Base-by-base conservation (phyloP, 2,888 invertebrate genomes). In the Pseudococcus viburni region DNA sequence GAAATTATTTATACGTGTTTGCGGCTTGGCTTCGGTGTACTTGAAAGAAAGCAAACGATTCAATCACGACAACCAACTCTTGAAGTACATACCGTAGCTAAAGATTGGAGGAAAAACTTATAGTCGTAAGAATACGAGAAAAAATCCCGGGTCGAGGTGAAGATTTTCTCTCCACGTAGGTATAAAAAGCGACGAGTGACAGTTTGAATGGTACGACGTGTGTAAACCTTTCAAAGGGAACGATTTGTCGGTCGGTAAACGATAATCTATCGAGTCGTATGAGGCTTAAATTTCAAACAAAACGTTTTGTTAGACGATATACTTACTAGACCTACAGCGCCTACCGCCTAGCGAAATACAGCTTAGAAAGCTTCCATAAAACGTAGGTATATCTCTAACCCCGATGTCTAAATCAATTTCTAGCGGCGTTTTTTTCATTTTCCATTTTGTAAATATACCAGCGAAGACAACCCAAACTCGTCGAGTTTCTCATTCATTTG, bases 211-310 rank as follows among this genome's bases (percentile, higher is more conserved):
- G 12, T 12, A 33, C 68, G 33, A 33, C 68, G 26, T 73, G 26
- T 33, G 33, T 73, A 73, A 73, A 73, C 68, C 33, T 73, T 33
- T 73, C 68, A 33, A 73, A 22, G 26, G 59, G 9, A n/a, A 59
- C 59, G 59, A 19, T 19, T 51, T 59, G n/a, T 19, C 7, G 59
- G 6, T 33, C 15, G 26, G 26, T 73, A 73, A 73, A 73, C 26
- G 68, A 73, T 73, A 73, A 73, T 33, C 68, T 73, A 33, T 33
- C 9, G 11, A 22, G 68, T 73, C 68, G 68, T 73, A 33, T 12
- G 12, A 73, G 33, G 68, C 68, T 73, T 73, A 73, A 73, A 73
- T 73, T 73, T 73, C 68, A 73, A 73, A 73, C 68, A 73, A 73
- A 73, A 73, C 15, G 68, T 73, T 73, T 33, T 6, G 68, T 22